phyloP scores from a whole-genome alignment of 2,113 vertebrate genomes.

The Syngnathus typhle region DNA sequence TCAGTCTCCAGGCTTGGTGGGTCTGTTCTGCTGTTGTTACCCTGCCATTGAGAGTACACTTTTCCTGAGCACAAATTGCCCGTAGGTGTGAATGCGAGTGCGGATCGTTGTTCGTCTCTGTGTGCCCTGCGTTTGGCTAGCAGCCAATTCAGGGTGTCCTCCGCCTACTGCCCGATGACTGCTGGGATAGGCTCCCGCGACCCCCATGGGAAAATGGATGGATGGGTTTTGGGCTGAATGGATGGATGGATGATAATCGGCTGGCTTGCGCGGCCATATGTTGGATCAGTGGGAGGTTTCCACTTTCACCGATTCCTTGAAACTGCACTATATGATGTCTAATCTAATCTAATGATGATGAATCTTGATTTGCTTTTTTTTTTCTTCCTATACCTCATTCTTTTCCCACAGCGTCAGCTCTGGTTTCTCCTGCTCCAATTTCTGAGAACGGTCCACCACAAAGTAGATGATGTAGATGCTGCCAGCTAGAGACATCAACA shows the following conservation, averaged over 20 bases:
- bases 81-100: too few relatives aligned
- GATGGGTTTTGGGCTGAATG: too few relatives aligned
- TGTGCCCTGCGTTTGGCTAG: too few relatives aligned
- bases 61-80: too few relatives aligned
- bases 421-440: constrained; percentile 80
- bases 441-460: constrained; percentile 94
- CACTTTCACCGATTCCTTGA: constrained; percentile 15
- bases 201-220: too few relatives aligned
- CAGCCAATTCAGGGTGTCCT: too few relatives aligned
- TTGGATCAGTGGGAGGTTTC: constrained; percentile 14
- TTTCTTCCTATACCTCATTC: constrained; percentile 79
- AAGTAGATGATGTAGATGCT: constrained; percentile 99
- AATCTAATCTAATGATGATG: constrained; percentile 36
- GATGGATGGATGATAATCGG: not conserved
- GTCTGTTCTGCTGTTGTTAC: too few relatives aligned
- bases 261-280: not conserved
- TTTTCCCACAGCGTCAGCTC: constrained; percentile 96
- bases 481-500: constrained; percentile 90
- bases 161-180: too few relatives aligned
- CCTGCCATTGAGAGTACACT: too few relatives aligned
- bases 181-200: too few relatives aligned
- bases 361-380: constrained; percentile 2
- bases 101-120: too few relatives aligned
- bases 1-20: too few relatives aligned
- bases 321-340: constrained; percentile 12